Percentiles rank a stretch among this genome's conserved stretches.
phyloP scores from a whole-genome alignment of 2,888 invertebrate genomes.

The Temnothorax ravouxi region DNA sequence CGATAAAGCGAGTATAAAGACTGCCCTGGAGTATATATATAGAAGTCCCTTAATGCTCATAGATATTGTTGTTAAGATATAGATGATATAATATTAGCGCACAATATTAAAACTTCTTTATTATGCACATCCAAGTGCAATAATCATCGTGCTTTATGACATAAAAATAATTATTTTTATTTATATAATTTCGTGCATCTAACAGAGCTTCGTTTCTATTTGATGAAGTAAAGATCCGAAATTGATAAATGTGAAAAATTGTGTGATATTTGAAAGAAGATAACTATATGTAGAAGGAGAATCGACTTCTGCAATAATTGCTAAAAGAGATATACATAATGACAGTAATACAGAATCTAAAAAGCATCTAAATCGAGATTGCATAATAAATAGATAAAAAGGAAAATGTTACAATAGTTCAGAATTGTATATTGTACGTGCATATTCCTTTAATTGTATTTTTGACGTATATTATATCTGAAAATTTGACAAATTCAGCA shows the following conservation, averaged over 20 bases:
- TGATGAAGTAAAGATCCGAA: conserved; percentile 3
- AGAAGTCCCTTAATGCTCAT: conserved; percentile 62
- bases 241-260: conserved; percentile 6
- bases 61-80: conserved; percentile 39
- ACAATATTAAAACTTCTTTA: conserved; percentile 67
- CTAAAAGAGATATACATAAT: conserved; percentile 14
- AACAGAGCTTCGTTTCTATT: neutral
- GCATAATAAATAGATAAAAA: conserved; percentile 8
- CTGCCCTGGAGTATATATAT: conserved; percentile 1
- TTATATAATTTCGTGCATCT: conserved; percentile 30
- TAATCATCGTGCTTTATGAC: conserved; percentile 39
- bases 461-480: conserved; percentile 10
- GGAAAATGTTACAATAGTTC: neutral
- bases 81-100: conserved; percentile 60
- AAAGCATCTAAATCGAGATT: neutral
- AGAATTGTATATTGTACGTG: conserved; percentile 10
- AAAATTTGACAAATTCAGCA: conserved; percentile 35
- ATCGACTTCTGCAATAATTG: conserved; percentile 10
- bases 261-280: conserved; percentile 28
- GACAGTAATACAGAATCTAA: neutral
- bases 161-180: conserved; percentile 30
- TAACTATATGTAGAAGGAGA: neutral
- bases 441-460: conserved; percentile 32
- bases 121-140: conserved; percentile 61
- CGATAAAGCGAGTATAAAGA: conserved; percentile 63